These are phyloP conservation scores for Mormyrus hasselquistii DNA, from an alignment of 2,797 vertebrate species.

Conservation along the genomic window DNA sequence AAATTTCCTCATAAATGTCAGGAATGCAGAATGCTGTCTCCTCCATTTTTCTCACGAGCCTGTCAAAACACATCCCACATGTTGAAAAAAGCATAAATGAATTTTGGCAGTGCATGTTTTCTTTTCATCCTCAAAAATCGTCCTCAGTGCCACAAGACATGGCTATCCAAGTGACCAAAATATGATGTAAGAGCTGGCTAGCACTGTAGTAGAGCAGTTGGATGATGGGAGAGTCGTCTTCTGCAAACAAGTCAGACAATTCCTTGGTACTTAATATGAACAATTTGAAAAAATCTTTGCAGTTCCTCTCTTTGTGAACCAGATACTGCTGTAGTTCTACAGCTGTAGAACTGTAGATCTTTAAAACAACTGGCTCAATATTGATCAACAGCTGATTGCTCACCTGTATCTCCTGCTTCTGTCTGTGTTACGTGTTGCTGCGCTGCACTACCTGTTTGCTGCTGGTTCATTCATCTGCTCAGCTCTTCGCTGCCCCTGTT, in stretches of 20 bases:
- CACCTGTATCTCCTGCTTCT: neutral
- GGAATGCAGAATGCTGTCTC: constrained; percentile 10
- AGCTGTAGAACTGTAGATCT: neutral
- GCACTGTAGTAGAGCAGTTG: constrained; percentile 12
- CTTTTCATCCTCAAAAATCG: constrained; percentile 14
- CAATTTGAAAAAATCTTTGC: constrained; percentile 9
- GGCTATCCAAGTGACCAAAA: constrained; percentile 14
- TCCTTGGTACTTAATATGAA: constrained; percentile 13
- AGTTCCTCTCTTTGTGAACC: neutral
- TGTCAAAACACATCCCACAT: constrained; percentile 15
- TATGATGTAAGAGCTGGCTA: constrained; percentile 5
- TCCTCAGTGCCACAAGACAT: constrained; percentile 12
- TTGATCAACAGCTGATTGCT: neutral
- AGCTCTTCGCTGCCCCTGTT: neutral
- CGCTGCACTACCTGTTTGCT: neutral
- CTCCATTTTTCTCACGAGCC: neutral
- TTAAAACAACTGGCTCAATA: neutral
- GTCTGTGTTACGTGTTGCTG: neutral
- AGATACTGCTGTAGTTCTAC: neutral
- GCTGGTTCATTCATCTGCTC: neutral
- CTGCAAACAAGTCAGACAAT: constrained; percentile 20
- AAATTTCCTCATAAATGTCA: constrained; percentile 13
- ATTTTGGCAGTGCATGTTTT: constrained; percentile 7
- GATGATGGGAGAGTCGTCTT: neutral
- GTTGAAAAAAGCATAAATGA: constrained; percentile 1